Evolutionary conservation across 2,888 invertebrate species (phyloP), one percentile per base, ranked within the genome.

Genomic region (Busseola fusca): DNA sequence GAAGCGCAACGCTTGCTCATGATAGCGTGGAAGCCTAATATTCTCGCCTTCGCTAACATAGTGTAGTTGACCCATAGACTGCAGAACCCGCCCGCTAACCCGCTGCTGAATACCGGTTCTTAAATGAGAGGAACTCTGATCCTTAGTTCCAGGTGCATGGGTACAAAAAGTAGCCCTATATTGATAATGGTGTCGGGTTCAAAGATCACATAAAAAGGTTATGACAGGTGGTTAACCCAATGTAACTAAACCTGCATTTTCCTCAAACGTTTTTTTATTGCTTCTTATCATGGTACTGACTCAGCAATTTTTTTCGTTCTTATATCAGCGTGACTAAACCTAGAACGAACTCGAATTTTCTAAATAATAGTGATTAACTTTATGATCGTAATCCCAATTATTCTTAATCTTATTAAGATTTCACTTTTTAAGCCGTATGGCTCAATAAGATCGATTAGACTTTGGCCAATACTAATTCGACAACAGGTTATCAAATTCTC

Each of bases 101-200:
- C 34, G 34, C 34, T 34, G 34, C 34, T 34, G 34, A 34, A 34
- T n/a, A 67, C n/a, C 16, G 7, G 34, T n/a, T 37, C 2, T 37
- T 27, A 18, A 14, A 45, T 7, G 18, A 45, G 9, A 12, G 16
- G 10, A 48, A 34, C 18, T 18, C 16, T 30, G 12, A n/a, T 27
- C 42, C 10, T 7, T n/a, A 37, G 25, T 27, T 37, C 25, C 57
- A 50, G 14, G 10, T 42, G 25, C 27, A 30, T 30, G n/a, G 9
- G 9, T 27, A 50, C 14, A 48, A 37, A 34, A 18, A 42, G 21
- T 7, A 27, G 16, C 1, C 18, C 0, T 34, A 3, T n/a, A 52
- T 54, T 73, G 37, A 80, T 25, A 60, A 80, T 60, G 30, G 14
- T 48, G 40, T 27, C 30, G 27, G 14, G 81, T 76, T 75, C 76